A percentile compares a stretch with the other conserved stretches of the same genome.
These are phyloP conservation scores for Phortica okadai DNA, from an alignment of 2,888 invertebrate species.

Conservation along the genomic window DNA sequence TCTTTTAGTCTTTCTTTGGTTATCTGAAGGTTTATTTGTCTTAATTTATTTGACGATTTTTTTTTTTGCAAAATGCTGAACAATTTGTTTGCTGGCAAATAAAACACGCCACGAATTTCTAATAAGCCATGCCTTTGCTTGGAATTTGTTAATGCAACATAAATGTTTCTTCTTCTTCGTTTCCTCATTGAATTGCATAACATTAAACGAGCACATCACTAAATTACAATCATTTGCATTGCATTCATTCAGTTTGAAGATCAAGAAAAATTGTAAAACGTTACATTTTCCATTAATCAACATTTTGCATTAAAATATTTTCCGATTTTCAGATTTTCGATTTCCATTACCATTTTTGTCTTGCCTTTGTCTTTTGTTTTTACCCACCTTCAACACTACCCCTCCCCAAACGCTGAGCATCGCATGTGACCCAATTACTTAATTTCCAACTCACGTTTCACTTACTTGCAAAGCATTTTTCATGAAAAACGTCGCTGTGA, in stretches of 20 bases:
- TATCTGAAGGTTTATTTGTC: background rate
- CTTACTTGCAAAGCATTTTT: slow-evolving; percentile 37
- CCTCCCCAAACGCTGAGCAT: background rate
- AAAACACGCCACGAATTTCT: no score
- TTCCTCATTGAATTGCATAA: no score
- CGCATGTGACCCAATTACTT: slow-evolving; percentile 56
- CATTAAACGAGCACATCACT: no score
- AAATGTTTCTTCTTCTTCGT: no score
- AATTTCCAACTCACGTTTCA: slow-evolving; percentile 66
- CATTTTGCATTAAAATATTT: background rate
- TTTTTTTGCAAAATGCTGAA: no score
- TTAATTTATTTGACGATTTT: background rate
- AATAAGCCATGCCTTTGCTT: no score
- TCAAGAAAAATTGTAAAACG: slow-evolving; percentile 8
- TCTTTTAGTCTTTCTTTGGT: background rate
- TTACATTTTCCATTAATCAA: background rate
- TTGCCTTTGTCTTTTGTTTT: background rate
- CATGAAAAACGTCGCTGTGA: slow-evolving; percentile 15
- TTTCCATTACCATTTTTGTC: slow-evolving; percentile 31
- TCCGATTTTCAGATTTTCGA: background rate
- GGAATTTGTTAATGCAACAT: no score
- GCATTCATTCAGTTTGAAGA: background rate
- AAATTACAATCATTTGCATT: background rate
- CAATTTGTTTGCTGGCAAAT: no score
- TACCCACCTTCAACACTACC: background rate